Evolutionary conservation across 2,888 invertebrate species (phyloP).

Genomic region (Zygothrica quintamaculata): DNA sequence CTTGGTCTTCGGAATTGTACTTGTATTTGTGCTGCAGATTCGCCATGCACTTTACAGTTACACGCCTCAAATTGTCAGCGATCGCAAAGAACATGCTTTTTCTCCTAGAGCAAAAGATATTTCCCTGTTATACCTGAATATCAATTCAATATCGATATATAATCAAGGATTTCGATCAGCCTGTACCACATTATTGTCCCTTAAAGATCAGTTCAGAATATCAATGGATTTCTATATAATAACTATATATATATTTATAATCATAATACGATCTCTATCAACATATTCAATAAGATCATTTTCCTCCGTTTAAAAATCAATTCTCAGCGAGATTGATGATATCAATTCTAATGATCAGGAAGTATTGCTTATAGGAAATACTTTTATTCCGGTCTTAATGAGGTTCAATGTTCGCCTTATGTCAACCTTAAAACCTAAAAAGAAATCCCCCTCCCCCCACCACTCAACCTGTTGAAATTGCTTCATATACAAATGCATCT

Average conservation of each 20-base stretch:
- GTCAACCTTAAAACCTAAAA: not conserved
- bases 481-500: not conserved
- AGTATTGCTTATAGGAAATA: not conserved
- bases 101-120: not conserved
- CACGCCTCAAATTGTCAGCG: conserved; percentile 32
- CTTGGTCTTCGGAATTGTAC: no score
- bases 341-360: not conserved
- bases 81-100: not conserved
- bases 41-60: conserved; percentile 39
- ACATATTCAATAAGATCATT: no score
- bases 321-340: no score
- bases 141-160: not conserved
- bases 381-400: conserved; percentile 23
- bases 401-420: conserved; percentile 14
- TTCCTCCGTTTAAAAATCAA: not conserved
- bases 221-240: no score
- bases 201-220: no score
- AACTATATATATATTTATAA: no score
- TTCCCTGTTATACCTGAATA: no score
- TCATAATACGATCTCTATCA: no score
- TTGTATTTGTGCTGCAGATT: conserved; percentile 28
- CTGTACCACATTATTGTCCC: no score
- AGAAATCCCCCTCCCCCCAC: no score
- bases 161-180: no score
- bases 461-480: conserved; percentile 17